Conservation (phyloP, 1,140 invertebrate species). For the Drosophila kurseongensis region DNA sequence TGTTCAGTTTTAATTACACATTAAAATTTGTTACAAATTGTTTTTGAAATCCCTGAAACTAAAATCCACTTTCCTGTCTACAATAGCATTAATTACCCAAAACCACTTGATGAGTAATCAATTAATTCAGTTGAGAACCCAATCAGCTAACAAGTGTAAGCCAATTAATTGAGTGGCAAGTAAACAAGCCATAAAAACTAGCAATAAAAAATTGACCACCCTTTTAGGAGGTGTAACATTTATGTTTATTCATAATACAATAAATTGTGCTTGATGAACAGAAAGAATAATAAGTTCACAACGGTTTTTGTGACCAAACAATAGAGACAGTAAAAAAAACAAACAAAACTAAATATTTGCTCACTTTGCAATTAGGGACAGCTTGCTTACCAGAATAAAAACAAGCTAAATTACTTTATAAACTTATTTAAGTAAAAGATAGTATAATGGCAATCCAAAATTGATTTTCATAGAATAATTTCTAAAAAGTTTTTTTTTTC, state of each 20-base stretch:
- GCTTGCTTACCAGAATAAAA: conserved; percentile 9
- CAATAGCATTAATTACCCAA: conserved; percentile 12
- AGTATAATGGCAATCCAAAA: neutral
- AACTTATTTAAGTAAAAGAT: neutral
- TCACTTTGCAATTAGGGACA: conserved; percentile 3
- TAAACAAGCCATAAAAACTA: conserved; percentile 15
- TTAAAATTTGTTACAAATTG: neutral
- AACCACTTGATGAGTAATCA: conserved; percentile 42
- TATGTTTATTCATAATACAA: conserved; percentile 28
- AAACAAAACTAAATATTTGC: conserved; percentile 7
- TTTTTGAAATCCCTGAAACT: conserved; percentile 1
- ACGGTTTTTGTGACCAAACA: conserved; percentile 14
- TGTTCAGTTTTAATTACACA: neutral
- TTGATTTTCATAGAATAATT: too few relatives aligned
- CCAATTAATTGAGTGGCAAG: conserved; percentile 17
- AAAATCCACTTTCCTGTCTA: conserved; percentile 6
- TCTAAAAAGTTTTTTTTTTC: too few relatives aligned
- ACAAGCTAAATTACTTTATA: neutral
- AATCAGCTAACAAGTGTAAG: conserved; percentile 32
- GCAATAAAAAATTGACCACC: conserved; percentile 2
- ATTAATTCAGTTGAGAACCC: conserved; percentile 23
- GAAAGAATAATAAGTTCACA: conserved; percentile 5
- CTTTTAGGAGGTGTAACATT: conserved; percentile 30
- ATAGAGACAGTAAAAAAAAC: neutral
- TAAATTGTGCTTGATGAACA: conserved; percentile 5